These are phyloP conservation scores for Geotrupes spiniger DNA, from an alignment of 2,888 invertebrate species.

Conservation along the genomic window DNA sequence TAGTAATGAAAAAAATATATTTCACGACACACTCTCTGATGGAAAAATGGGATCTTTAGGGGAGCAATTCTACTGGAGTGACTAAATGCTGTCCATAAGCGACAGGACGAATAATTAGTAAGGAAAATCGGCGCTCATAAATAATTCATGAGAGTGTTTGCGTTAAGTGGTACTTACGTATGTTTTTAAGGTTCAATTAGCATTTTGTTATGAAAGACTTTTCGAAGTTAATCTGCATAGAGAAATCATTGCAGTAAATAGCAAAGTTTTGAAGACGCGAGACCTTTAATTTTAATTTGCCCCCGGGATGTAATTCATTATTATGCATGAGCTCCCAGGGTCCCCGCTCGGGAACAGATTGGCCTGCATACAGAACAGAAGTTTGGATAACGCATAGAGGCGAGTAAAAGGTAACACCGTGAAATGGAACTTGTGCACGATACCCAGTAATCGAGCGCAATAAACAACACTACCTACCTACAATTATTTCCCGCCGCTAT, in stretches of 20 bases:
- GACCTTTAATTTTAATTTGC: constrained; percentile 54
- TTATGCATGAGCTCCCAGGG: constrained; percentile 51
- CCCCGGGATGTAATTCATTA: constrained; percentile 54
- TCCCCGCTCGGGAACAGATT: constrained; percentile 47
- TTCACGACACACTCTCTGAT: no score
- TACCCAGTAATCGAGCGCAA: constrained; percentile 26
- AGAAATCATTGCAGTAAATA: constrained; percentile 53
- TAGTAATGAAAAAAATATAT: no score
- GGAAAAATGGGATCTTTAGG: no score
- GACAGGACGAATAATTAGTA: no score
- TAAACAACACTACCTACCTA: constrained; percentile 27
- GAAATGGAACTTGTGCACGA: constrained; percentile 37
- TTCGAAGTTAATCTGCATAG: constrained; percentile 47
- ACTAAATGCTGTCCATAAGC: no score
- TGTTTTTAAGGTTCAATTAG: constrained; percentile 6
- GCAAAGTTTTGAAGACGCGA: constrained; percentile 51
- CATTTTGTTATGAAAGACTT: constrained; percentile 22
- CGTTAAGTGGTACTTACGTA: background rate
- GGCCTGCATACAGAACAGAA: constrained; percentile 50
- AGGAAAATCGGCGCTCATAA: no score
- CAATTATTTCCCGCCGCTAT: constrained; percentile 29
- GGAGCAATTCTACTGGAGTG: no score
- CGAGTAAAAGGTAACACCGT: constrained; percentile 36
- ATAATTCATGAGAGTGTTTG: background rate
- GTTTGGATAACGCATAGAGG: constrained; percentile 44